phyloP scores from a whole-genome alignment of 2,797 vertebrate species.

The Chaenodraco wilsoni region DNA sequence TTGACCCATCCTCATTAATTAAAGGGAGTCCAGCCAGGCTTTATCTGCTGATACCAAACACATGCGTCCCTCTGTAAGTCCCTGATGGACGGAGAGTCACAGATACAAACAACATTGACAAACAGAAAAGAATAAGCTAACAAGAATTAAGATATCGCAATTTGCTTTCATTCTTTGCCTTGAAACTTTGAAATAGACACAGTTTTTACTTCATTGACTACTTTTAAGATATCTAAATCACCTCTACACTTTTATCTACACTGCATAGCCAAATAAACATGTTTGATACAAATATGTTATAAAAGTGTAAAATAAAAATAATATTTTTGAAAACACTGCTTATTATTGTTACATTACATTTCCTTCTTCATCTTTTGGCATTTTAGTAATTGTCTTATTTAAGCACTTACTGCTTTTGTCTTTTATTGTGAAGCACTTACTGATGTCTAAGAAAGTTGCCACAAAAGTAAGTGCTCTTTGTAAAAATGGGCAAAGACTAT shows the following conservation, averaged over 20 bases:
- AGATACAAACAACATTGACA: background rate
- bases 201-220: no score
- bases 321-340: background rate
- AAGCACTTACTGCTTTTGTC: background rate
- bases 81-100: background rate
- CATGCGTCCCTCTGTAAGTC: conserved; percentile 16
- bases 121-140: background rate
- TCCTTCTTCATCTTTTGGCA: background rate
- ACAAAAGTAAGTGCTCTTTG: background rate
- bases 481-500: background rate
- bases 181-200: no score
- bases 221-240: no score
- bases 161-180: background rate
- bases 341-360: background rate
- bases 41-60: conserved; percentile 39
- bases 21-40: background rate
- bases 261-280: no score
- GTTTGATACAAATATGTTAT: no score
- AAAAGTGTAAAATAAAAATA: background rate
- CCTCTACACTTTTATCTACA: no score
- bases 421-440: conserved; percentile 4
- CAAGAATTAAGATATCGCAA: background rate
- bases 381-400: background rate
- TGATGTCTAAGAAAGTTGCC: background rate
- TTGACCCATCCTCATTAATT: conserved; percentile 43